Evolutionary conservation across 2,113 vertebrate genomes (phyloP), one percentile per base, ranked within the genome.

Genomic region (Brachirus orientalis): DNA sequence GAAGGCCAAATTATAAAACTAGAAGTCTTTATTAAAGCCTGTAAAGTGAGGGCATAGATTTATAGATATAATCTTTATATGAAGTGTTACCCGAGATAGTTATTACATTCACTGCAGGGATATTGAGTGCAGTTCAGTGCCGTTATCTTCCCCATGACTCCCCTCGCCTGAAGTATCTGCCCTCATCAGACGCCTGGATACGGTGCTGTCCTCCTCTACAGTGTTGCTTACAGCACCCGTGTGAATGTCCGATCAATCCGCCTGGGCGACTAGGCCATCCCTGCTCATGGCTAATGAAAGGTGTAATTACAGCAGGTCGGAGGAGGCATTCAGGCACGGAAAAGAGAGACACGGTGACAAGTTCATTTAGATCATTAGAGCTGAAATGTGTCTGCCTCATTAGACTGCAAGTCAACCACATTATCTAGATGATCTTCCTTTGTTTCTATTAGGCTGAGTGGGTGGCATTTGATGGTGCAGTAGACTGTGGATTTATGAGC

Each of bases 281-380:
- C 60, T 44, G 71, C 80, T 92, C 89, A 93, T 88, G 85, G 88
- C 80, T 83, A 88, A 88, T 91, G 77, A 90, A 92, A 92, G 86
- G 87, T 90, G 85, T 89, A 89, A 92, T 92, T 90, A 91, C 80
- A 82, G 69, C 76, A 73, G 88, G 86, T 89, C 86, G 84, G 72
- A 14, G 22, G 53, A 85, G 77, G 72, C 59, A 82, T 80, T 69
- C 59, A 82, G 53, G 79, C 72, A 71, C 68, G 40, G 61, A 72
- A 40, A 68, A 70, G 63, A 69, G 72, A 63, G 71, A 60, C 79
- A 64, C 65, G 77, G 66, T 48, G 80, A 86, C 74, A 60, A 83
- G 86, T 89, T 90, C 80, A 88, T 91, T 92, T 60, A 86, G 86
- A 84, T 86, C 72, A 82, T 90, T 87, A 87, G 79, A 87, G 80